Evolutionary conservation across 2,888 invertebrate genomes (phyloP).

Genomic region (Drosophila quasianomalipes): DNA sequence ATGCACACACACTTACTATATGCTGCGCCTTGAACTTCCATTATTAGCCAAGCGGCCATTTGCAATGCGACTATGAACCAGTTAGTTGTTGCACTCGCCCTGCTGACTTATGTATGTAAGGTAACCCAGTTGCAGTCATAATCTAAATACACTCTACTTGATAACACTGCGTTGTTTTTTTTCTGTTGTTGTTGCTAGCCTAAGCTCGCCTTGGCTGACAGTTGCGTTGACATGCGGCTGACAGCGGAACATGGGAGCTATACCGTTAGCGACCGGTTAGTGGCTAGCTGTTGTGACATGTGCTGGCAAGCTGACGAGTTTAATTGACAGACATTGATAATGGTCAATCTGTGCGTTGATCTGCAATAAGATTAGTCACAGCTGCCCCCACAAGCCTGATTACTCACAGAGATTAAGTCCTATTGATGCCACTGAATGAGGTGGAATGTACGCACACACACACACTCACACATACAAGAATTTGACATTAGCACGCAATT

Average conservation of each 20-base stretch:
- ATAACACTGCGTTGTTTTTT: constrained; percentile 20
- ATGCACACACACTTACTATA: constrained; percentile 4
- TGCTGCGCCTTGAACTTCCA: constrained; percentile 48
- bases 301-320: constrained; percentile 56
- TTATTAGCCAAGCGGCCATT: constrained; percentile 44
- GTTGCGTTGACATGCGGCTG: constrained; percentile 60
- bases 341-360: constrained; percentile 34
- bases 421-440: constrained; percentile 25
- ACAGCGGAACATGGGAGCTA: constrained; percentile 59
- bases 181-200: constrained; percentile 9
- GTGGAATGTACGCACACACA: constrained; percentile 1
- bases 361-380: constrained; percentile 35
- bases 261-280: constrained; percentile 41
- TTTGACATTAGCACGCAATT: constrained; percentile 67
- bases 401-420: constrained; percentile 23
- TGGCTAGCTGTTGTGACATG: constrained; percentile 51
- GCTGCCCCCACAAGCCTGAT: constrained; percentile 26
- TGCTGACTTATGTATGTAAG: constrained; percentile 30
- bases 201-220: constrained; percentile 52
- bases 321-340: constrained; percentile 72
- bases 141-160: constrained; percentile 37
- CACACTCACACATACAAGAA: constrained; percentile 10
- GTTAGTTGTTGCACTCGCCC: constrained; percentile 45
- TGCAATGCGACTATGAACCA: constrained; percentile 23
- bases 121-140: constrained; percentile 26